Base-by-base conservation (phyloP, 2,113 vertebrate species). In the Fregata magnificens region DNA sequence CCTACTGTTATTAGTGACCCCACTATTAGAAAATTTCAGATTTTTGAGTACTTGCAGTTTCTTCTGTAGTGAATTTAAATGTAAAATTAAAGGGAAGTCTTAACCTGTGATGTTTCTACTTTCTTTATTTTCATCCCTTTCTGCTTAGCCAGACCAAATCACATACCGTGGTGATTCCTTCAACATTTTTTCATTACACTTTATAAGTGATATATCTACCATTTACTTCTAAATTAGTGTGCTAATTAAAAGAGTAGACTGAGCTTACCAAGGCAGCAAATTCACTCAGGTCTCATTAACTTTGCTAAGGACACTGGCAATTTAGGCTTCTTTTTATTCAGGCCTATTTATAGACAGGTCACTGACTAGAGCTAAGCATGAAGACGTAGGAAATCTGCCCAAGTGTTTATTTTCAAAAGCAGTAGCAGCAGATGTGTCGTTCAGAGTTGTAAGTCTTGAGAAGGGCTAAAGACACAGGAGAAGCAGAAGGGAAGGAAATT, bases 251-350 rank as follows among this genome's bases (percentile, higher is more conserved):
- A 61, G 12, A 65, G 22, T 34, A 69, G 49, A 29, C 26, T 70
- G 58, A 83, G 28, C 9, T 91, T 63, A 77, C 50, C 13, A 94
- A 86, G 44, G 61, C 36, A 95, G 65, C 12, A 89, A 42, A 76
- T 45, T 82, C 36, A 72, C 55, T 86, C 42, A 89, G 49, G 36
- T 93, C 45, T 72, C 84, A 95, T 95, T 92, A 92, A 87, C 59
- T 96, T 97, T 95, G 56, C 29, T 87, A 49, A 92, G 69, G 61
- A 73, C 84, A 52, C 16, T 65, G n/a, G 36, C 92, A 93, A 96
- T 65, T 50, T 31, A 42, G 36, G 17, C 7, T 91, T 89, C 32
- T 58, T 95, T 96, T 81, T 47, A 92, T 61, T 82, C 38, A 73
- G 36, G 59, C 16, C 21, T 71, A 50, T 96, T 97, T 93, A 71